These are phyloP conservation scores for Chaenocephalus aceratus DNA, from an alignment of 2,113 vertebrate genomes.

Conservation along the genomic window DNA sequence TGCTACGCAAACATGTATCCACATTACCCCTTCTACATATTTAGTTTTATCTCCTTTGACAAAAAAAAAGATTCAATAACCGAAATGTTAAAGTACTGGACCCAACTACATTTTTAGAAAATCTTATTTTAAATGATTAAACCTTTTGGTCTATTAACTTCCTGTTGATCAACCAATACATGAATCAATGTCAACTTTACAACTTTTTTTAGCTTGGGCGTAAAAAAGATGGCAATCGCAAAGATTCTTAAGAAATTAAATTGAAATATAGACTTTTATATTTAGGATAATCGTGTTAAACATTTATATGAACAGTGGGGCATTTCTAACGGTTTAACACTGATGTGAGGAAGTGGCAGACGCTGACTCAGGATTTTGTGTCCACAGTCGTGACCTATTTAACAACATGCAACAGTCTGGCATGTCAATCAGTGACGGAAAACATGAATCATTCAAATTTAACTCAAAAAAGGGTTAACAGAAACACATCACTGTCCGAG, in stretches of 20 bases:
- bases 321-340: background rate
- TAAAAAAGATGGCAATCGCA: background rate
- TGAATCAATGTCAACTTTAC: background rate
- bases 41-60: background rate
- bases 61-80: background rate
- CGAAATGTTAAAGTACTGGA: background rate
- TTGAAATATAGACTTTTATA: too few relatives aligned
- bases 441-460: background rate
- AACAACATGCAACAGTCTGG: background rate
- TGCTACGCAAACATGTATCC: too few relatives aligned
- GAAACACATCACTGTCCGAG: background rate
- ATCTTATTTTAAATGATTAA: too few relatives aligned
- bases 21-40: background rate
- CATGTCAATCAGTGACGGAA: background rate
- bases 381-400: constrained; percentile 27
- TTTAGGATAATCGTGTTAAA: background rate
- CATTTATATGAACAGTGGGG: background rate
- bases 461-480: background rate
- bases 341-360: constrained; percentile 27
- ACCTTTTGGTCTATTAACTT: too few relatives aligned
- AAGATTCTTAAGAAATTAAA: background rate
- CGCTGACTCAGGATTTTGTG: constrained; percentile 41
- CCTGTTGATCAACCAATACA: background rate
- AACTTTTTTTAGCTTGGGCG: background rate
- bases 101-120: too few relatives aligned